Evolutionary conservation across 2,797 vertebrate species (phyloP).

Genomic region (Margarornis squamiger): DNA sequence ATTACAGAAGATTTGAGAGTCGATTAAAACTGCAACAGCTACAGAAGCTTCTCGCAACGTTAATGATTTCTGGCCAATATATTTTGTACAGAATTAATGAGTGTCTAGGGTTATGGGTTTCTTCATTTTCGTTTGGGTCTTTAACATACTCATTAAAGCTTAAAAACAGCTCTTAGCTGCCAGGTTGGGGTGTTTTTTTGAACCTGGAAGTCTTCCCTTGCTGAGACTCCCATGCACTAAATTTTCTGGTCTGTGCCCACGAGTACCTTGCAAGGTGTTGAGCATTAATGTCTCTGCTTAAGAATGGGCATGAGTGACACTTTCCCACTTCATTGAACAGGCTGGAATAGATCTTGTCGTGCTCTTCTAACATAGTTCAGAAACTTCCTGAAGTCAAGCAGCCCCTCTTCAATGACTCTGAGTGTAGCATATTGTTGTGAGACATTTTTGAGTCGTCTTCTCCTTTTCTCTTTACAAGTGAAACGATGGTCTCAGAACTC

Average conservation of each 20-base stretch:
- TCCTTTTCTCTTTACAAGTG: neutral
- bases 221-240: neutral
- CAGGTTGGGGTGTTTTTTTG: neutral
- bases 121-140: constrained; percentile 47
- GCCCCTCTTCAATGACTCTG: neutral
- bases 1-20: constrained; percentile 39
- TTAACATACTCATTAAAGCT: constrained; percentile 57
- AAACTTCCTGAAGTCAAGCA: neutral
- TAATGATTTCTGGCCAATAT: constrained; percentile 48
- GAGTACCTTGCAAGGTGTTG: neutral
- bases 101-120: constrained; percentile 35
- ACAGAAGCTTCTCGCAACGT: neutral
- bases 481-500: neutral
- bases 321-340: neutral
- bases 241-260: neutral
- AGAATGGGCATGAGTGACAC: neutral
- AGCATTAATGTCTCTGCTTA: neutral
- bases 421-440: neutral
- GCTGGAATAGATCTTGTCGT: neutral
- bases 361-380: neutral
- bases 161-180: constrained; percentile 8
- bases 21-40: constrained; percentile 16
- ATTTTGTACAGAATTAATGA: constrained; percentile 63
- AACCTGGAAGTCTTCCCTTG: neutral
- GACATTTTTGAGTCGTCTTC: neutral